Evolutionary conservation across 2,888 invertebrate genomes (phyloP), one percentile per base, ranked within the genome.

Genomic region (Gonocerus acuteangulatus): DNA sequence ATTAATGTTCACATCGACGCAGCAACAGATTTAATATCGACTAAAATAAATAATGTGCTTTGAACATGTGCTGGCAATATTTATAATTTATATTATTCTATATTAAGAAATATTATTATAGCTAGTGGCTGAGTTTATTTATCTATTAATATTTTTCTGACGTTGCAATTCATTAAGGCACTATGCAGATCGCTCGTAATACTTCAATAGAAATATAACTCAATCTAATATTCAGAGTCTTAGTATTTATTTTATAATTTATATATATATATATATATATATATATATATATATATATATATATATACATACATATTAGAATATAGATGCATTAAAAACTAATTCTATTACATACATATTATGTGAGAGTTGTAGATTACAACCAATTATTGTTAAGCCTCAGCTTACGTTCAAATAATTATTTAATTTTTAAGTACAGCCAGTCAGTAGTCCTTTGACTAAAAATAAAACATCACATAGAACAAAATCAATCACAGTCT

Each of bases 401-500:
- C 32, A 51, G 18, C 16, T 36, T 27, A 19, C 9, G 27, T 27
- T 27, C 9, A 6, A 3, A 7, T 42, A 11, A 27, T 36, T 34
- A 36, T 34, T 11, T 34, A 36, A 36, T 13, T 36, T 54, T 49
- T 52, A 60, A 60, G 49, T 60, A 60, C 51, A 36, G 42, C 49
- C 60, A 49, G 52, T 60, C 52, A 18, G 39, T 16, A 54, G 42
- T 32, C 16, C 36, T 21, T 39, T 47, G 16, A n/a, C 36, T 59
- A 16, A 48, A 48, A 47, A 45, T 44, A 48, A 34, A 59, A 59
- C 47, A 59, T 59, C 48, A 48, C 36, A 48, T 59, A 48, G 9
- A 59, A n/a, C 36, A 59, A 59, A 59, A 59, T 48, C 48, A 59
- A 59, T 59, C 59, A 59, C 59, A 59, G 59, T 59, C 59, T 36